Conservation (phyloP, 2,113 vertebrate genomes). For the Circaetus gallicus region DNA sequence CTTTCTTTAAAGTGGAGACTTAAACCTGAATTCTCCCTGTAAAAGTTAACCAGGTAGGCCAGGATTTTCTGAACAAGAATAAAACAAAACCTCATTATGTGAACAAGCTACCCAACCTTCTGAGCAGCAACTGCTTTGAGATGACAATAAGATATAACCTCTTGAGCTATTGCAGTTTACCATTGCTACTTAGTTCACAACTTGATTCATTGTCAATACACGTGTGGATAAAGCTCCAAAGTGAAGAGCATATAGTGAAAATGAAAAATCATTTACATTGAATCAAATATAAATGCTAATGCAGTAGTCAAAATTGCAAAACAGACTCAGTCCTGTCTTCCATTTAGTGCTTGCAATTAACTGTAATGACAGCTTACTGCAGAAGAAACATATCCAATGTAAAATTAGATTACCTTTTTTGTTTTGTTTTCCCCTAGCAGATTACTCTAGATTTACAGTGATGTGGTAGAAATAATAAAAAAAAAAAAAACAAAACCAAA, state of each 20-base stretch:
- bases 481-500: too few species aligned
- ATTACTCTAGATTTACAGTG: neutral
- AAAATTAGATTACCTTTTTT: neutral
- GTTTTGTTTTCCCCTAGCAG: neutral
- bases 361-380: neutral
- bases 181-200: neutral
- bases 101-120: neutral
- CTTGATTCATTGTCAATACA: neutral
- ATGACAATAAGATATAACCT: neutral
- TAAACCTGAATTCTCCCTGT: neutral
- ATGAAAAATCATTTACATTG: conserved; percentile 6
- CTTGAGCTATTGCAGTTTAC: neutral
- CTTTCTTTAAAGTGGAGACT: neutral
- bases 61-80: neutral
- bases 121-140: neutral
- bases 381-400: neutral
- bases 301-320: conserved; percentile 15
- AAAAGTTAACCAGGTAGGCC: neutral
- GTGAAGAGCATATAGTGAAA: neutral
- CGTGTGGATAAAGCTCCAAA: neutral
- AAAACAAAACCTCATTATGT: neutral
- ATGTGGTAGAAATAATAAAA: neutral
- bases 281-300: conserved; percentile 52
- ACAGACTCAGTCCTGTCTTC: neutral
- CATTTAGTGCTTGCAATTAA: conserved; percentile 27